phyloP scores from a whole-genome alignment of 2,888 invertebrate genomes.

The Chironomus tentans region DNA sequence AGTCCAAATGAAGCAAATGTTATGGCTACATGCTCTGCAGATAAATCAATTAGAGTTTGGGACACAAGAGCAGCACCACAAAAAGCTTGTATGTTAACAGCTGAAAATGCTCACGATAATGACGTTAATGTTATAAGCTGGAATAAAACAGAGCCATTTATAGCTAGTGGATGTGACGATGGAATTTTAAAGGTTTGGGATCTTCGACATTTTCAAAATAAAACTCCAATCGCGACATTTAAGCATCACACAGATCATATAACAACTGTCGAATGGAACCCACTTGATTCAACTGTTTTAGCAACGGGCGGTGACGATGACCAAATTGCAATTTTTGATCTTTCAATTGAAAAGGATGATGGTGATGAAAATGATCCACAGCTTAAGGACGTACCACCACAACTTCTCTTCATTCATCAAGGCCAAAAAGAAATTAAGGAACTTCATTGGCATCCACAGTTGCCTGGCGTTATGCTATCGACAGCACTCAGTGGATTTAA shows the following conservation, averaged over 20 bases:
- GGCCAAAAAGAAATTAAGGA: conserved; percentile 98
- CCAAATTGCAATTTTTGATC: conserved; percentile 95
- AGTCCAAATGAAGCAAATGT: conserved; percentile 91
- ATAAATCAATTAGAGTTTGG: conserved; percentile 90
- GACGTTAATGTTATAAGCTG: conserved; percentile 98
- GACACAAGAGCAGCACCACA: conserved; percentile 78
- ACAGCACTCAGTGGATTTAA: conserved; percentile 95
- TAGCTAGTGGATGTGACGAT: conserved; percentile 93
- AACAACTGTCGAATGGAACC: conserved; percentile 96
- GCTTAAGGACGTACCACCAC: conserved; percentile 76
- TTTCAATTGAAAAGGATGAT: conserved; percentile 77
- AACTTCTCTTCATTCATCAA: conserved; percentile 94
- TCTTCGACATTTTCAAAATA: conserved; percentile 68
- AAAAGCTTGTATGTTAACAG: conserved; percentile 86
- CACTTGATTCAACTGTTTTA: conserved; percentile 83
- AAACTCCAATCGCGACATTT: conserved; percentile 81
- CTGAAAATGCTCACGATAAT: conserved; percentile 73
- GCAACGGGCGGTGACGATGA: conserved; percentile 90
- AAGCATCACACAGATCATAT: conserved; percentile 91
- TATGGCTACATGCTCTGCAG: conserved; percentile 79
- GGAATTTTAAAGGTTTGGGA: conserved; percentile 94
- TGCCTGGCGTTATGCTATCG: conserved; percentile 85
- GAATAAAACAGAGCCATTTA: conserved; percentile 86
- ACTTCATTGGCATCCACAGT: conserved; percentile 95
- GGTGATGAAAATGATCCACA: conserved; percentile 57